Percentiles rank a stretch among this genome's conserved stretches.
Conservation (phyloP, 2,888 invertebrate genomes). For the Heliconius cydno region DNA sequence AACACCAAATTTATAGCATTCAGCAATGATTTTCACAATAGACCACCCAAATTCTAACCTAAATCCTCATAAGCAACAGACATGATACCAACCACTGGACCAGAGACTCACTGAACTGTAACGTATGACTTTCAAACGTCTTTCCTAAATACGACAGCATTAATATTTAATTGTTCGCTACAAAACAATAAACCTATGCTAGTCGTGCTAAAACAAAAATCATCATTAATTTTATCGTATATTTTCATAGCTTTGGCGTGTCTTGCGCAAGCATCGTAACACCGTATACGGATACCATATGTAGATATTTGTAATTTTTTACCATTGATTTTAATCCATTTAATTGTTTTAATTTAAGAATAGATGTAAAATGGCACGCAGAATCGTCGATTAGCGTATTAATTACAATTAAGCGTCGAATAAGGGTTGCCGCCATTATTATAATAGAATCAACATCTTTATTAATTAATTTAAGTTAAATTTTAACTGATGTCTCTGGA, state of each 20-base stretch:
- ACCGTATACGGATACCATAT: background rate
- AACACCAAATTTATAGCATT: background rate
- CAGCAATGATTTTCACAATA: background rate
- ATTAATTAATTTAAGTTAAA: too few species aligned
- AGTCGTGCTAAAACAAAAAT: slow-evolving; percentile 32
- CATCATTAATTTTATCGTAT: slow-evolving; percentile 30
- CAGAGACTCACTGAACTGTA: background rate
- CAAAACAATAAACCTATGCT: slow-evolving; percentile 29
- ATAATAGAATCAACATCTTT: too few species aligned
- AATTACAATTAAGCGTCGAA: background rate
- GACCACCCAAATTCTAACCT: background rate
- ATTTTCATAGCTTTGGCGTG: slow-evolving; percentile 34
- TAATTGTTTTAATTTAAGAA: background rate
- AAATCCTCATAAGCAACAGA: background rate
- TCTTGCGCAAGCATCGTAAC: slow-evolving; percentile 23
- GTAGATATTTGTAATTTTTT: slow-evolving; percentile 1
- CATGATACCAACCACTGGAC: background rate
- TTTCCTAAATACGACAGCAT: slow-evolving; percentile 27
- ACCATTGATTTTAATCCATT: too few species aligned
- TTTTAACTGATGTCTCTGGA: too few species aligned
- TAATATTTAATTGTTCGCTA: slow-evolving; percentile 23
- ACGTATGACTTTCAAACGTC: slow-evolving; percentile 19
- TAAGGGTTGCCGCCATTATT: background rate
- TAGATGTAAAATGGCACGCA: background rate
- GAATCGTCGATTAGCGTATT: background rate